Evolutionary conservation across 2,888 invertebrate species (phyloP).

Genomic region (Cacoxenus indagator): DNA sequence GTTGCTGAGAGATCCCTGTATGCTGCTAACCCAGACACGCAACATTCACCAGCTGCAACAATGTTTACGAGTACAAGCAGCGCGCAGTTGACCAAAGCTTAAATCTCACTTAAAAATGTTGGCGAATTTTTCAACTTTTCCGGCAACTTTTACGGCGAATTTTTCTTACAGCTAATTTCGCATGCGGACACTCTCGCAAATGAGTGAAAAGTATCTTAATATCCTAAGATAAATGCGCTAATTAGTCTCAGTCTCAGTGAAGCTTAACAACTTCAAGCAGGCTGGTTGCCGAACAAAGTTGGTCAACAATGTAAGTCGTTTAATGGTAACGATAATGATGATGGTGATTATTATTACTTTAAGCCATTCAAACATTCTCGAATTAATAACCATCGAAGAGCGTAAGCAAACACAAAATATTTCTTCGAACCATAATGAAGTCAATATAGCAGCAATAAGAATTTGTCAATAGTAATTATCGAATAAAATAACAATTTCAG

Average conservation of each 20-base stretch:
- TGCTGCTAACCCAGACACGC: too few species aligned
- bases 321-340: neutral
- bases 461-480: neutral
- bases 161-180: neutral
- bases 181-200: neutral
- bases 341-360: neutral
- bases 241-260: too few species aligned
- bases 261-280: slow-evolving; percentile 8
- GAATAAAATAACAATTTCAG: neutral
- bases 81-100: too few species aligned
- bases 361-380: neutral
- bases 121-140: too few species aligned
- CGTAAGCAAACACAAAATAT: neutral
- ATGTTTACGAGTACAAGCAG: too few species aligned
- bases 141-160: neutral
- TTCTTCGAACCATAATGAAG: neutral
- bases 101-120: too few species aligned
- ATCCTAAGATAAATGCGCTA: neutral
- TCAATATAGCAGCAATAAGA: neutral
- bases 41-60: too few species aligned
- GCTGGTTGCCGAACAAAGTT: neutral
- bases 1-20: too few species aligned
- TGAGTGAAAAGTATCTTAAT: neutral
- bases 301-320: neutral
- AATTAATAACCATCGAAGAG: neutral